These are phyloP conservation scores for Cichlasoma orientale DNA, from an alignment of 2,797 vertebrate species.

Conservation along the genomic window DNA sequence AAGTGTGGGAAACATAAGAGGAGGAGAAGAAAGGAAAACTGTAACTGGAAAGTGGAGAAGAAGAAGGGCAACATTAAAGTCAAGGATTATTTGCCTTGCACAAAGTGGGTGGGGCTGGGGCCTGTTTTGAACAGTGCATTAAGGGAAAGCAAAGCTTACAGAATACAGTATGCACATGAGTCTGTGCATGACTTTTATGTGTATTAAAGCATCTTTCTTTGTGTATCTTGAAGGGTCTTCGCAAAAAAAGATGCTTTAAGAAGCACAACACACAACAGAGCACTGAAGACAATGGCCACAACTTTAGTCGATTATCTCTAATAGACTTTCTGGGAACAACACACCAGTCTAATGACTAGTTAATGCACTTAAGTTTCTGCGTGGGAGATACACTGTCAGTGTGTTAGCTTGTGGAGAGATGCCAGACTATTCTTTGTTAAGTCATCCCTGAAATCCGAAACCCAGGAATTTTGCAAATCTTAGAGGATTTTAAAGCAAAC, in stretches of 20 bases:
- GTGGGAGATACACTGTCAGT: conserved; percentile 2
- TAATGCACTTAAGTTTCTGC: conserved; percentile 19
- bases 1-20: conserved; percentile 13
- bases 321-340: conserved; percentile 34
- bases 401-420: conserved; percentile 10
- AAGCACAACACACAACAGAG: background rate
- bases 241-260: background rate
- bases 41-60: conserved; percentile 17
- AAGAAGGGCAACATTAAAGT: conserved; percentile 24
- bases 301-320: conserved; percentile 4
- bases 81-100: conserved; percentile 22
- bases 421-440: conserved; percentile 24
- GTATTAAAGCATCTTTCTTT: background rate
- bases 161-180: background rate
- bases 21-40: conserved; percentile 32
- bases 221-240: background rate
- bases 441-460: conserved; percentile 35
- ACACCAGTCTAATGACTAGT: conserved; percentile 3
- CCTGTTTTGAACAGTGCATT: conserved; percentile 5
- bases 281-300: background rate
- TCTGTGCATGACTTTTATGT: background rate
- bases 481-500: background rate
- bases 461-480: conserved; percentile 10
- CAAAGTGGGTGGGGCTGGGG: background rate
- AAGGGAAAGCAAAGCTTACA: conserved; percentile 3